Evolutionary conservation across 2,113 vertebrate genomes (phyloP), one percentile per base, ranked within the genome.

Genomic region (Saguinus imperator): DNA sequence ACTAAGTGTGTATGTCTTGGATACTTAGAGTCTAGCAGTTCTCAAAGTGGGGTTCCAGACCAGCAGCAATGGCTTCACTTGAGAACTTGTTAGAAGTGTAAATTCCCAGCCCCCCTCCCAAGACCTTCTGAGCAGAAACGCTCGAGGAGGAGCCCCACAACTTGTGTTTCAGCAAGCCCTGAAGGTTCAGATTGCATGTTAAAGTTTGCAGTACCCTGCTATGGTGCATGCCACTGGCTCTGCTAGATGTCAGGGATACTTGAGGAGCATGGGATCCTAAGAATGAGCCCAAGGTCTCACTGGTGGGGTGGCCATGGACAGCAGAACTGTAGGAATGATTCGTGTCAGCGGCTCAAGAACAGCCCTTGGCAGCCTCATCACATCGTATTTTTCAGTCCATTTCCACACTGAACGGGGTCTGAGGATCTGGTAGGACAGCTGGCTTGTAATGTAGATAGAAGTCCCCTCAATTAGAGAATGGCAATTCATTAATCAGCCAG

Each of bases 181-280:
- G 20, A 5, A 9, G 10, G 35, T n/a, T 40, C 25, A 8, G 32
- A 40, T 21, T 58, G 13, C 12, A 0, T 1, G 43, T 8, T 25
- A 29, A 4, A 29, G 27, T 9, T 4, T 1, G 27, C 79, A 29
- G 25, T 37, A 5, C 45, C 58, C 21, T 8, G 6, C 52, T 64
- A 0, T 27, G 5, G 7, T 6, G 11, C 6, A 0, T 7, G 35
- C 5, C 21, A 4, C 37, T 16, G 8, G 7, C 29, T 32, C 12
- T 48, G 57, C n/a, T 21, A 16, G 14, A 14, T 11, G 25, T 21
- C 61, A 45, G 12, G 6, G 29, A 6, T 25, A 10, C 4, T 11
- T 5, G 64, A 4, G 40, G 50, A 61, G 25, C 7, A 25, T 1
- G 1, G 0, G 3, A 27, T 68, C 77, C 23, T 6, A 4, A 83